phyloP scores from a whole-genome alignment of 1,140 invertebrate genomes.

The Phenacoccus solenopsis region DNA sequence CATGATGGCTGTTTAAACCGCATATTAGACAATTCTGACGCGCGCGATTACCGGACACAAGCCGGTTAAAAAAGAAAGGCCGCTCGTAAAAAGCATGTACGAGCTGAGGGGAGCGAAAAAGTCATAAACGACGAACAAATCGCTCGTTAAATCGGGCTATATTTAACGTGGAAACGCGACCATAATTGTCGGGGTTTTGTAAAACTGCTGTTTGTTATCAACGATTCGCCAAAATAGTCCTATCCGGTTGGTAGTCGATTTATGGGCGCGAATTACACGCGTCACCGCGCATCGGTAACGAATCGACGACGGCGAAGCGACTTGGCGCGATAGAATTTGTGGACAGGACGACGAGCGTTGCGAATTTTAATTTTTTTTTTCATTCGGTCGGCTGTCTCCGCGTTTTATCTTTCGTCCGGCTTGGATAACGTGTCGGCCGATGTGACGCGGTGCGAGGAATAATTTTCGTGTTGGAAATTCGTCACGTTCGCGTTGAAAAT shows the following conservation, averaged over 20 bases:
- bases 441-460: background rate
- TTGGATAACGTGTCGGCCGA: background rate
- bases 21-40: no score
- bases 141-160: conserved; percentile 1
- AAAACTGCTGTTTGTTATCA: background rate
- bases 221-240: background rate
- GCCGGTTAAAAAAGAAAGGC: no score
- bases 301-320: background rate
- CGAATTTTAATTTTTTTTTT: background rate
- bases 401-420: background rate
- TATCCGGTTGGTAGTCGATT: background rate
- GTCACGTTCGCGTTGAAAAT: background rate
- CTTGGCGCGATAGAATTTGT: background rate
- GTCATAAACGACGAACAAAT: background rate
- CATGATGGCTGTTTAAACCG: no score
- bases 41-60: no score
- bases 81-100: no score
- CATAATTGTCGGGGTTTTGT: background rate
- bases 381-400: background rate
- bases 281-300: background rate
- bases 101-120: background rate
- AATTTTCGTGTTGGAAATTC: background rate
- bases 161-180: background rate
- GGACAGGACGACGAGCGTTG: background rate
- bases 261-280: background rate